Base-by-base conservation (phyloP, 1,140 invertebrate genomes). In the Drosophila nebulosa region DNA sequence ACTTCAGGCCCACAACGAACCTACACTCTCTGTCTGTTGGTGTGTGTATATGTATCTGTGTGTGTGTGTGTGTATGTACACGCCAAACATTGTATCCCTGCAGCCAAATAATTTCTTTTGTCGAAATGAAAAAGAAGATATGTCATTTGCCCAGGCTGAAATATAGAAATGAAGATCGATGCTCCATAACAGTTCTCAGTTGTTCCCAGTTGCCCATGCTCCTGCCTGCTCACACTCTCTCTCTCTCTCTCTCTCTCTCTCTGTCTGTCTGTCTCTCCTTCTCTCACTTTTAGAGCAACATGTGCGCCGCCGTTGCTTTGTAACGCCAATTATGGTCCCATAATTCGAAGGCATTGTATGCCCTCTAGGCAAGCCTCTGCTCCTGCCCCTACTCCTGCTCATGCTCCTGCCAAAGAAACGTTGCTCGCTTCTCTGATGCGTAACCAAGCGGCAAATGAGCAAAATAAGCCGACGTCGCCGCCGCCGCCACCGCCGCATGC, bases 241-340 rank as follows among this genome's bases (percentile, higher is more conserved):
- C 10, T 9, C 27, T 30, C 7, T 52, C 36, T 12, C 35, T 30
- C 30, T 32, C 10, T 10, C 27, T 57, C 3, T 10, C 12, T n/a
- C 59, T 18, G 4, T 30, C 12, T 14, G 10, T 46, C 39, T 18
- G 21, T n/a, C n/a, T 53, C 12, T 22, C 50, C 4, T 62, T 22
- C 27, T 55, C 50, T 21, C 7, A 32, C 22, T 12, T 52, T 7
- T 30, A 7, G 66, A 57, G 70, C 84, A 84, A 89, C 84, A 89
- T 89, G 79, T 84, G 84, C 79, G 70, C 85, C 52, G 42, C 26
- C 57, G 70, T 65, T 62, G 70, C 66, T 89, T 89, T 89, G 85
- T 89, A 89, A 89, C 85, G 85, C 85, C 85, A 89, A 89, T 89
- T 89, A 89, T 89, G 85, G 85, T 73, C 67, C 66, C 88, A 88